Evolutionary conservation across 2,113 vertebrate species (phyloP), one percentile per base, ranked within the genome.

Genomic region (Sinocyclocheilus anshuiensis): DNA sequence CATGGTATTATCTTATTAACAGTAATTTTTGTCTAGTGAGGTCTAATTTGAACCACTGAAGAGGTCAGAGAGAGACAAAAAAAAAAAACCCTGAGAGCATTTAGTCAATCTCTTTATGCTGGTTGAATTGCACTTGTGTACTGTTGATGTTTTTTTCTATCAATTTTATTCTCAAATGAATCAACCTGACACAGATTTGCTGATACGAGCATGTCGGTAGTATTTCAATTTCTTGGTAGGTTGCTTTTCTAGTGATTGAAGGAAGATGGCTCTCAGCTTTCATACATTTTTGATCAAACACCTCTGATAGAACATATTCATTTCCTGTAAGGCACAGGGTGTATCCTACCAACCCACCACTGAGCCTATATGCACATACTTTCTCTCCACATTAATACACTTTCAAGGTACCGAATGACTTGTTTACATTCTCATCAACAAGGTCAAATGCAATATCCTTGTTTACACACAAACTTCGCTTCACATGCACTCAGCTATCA

Each of bases 201-300:
- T 77, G 7, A 69, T 71, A 42, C 48, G 59, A 61, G 81, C 12
- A 24, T 85, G 83, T 57, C 20, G 53, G 86, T 45, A 69, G 53
- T 76, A 33, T 69, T 79, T 79, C 71, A 48, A 22, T 63, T 71
- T 83, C 72, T 78, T 12, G 67, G 26, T 13, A 22, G 55, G 18
- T 50, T 48, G 18, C 22, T 36, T 61, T 61, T 89, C 59, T 79
- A 63, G 22, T 67, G 86, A 75, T 77, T 42, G 85, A 90, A 89
- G 84, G 88, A 88, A 86, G 88, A 80, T 36, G 67, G 83, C 24
- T 88, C 53, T 6, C 76, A 57, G 76, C 48, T 50, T 87, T 92
- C 86, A 85, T 91, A 83, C 75, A 89, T 76, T 87, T 89, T 91
- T 90, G 75, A 92, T 88, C 77, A 71, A 84, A 78, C 24, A 84